phyloP scores from a whole-genome alignment of 2,888 invertebrate species.

The Tiphia femorata region DNA sequence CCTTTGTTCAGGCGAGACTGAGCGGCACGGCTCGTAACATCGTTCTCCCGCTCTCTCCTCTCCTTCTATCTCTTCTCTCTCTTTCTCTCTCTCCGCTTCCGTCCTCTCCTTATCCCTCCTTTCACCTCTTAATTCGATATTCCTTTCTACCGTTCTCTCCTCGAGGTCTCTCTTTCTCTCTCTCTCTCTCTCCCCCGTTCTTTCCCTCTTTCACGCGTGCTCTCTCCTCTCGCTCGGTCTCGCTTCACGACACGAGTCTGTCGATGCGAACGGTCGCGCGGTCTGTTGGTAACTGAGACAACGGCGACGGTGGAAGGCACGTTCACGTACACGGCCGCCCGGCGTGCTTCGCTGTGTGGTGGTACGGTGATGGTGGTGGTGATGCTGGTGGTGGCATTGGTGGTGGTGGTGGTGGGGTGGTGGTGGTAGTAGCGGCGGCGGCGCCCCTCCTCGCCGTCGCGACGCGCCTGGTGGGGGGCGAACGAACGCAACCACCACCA shows the following conservation, averaged over 20 bases:
- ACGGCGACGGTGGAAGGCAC: constrained; percentile 31
- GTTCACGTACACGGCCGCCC: constrained; percentile 46
- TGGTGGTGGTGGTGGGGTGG: too few species aligned
- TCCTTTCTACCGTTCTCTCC: not conserved
- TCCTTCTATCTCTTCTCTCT: constrained; percentile 2
- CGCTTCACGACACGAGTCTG: constrained; percentile 26
- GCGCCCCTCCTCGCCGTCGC: constrained; percentile 14
- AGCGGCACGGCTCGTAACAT: constrained; percentile 34
- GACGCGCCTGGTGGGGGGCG: constrained; percentile 21
- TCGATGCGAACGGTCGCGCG: constrained; percentile 56
- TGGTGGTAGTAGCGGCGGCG: constrained; percentile 9
- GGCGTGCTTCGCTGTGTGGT: constrained; percentile 26
- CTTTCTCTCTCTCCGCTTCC: constrained; percentile 14
- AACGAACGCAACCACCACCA: constrained; percentile 28
- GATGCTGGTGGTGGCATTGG: too few species aligned
- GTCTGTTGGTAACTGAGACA: constrained; percentile 61
- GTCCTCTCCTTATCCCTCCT: constrained; percentile 12
- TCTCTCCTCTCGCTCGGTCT: too few species aligned
- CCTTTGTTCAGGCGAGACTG: constrained; percentile 51
- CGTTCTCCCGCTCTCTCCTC: constrained; percentile 12
- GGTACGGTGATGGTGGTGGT: too few species aligned
- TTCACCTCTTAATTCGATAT: constrained; percentile 26
- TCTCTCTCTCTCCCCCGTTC: constrained; percentile 1
- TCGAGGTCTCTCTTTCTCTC: constrained; percentile 10
- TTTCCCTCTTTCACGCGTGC: constrained; percentile 7